phyloP scores from a whole-genome alignment of 2,888 invertebrate species.

The Doris montereyensis region DNA sequence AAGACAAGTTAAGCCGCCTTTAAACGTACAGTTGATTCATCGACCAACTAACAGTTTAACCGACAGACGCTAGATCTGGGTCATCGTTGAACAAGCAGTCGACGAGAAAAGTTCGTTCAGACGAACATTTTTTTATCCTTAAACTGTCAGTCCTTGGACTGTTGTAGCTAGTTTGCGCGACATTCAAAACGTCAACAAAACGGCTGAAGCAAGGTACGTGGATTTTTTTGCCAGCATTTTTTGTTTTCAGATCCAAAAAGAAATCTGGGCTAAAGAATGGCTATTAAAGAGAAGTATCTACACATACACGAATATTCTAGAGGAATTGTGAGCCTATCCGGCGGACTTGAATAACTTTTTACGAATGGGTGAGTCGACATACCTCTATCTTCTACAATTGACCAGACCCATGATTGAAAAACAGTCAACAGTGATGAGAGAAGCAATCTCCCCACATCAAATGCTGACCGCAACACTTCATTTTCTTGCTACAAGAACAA shows the following conservation, averaged over 20 bases:
- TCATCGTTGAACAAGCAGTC: too few relatives aligned
- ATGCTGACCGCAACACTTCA: constrained; percentile 1
- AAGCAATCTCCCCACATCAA: too few relatives aligned
- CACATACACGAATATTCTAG: neutral
- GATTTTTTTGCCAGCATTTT: neutral
- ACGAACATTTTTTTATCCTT: too few relatives aligned
- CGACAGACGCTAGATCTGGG: too few relatives aligned
- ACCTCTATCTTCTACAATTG: constrained; percentile 4
- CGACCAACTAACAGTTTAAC: too few relatives aligned
- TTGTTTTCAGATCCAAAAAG: neutral
- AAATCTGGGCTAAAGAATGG: neutral
- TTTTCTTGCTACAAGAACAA: constrained; percentile 1
- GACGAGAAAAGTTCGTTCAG: too few relatives aligned
- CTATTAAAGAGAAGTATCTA: neutral
- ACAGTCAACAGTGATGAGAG: constrained; percentile 1
- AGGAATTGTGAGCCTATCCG: neutral
- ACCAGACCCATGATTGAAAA: constrained; percentile 9
- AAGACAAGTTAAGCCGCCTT: too few relatives aligned
- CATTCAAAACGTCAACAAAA: too few relatives aligned
- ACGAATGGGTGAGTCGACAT: constrained; percentile 10
- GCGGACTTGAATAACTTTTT: constrained; percentile 3
- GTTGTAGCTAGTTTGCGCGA: too few relatives aligned
- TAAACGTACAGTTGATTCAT: too few relatives aligned
- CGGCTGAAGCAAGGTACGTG: constrained; percentile 4
- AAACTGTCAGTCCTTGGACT: too few relatives aligned